These are phyloP conservation scores for Microtus montanus DNA, from an alignment of 2,113 vertebrate species.

Conservation along the genomic window DNA sequence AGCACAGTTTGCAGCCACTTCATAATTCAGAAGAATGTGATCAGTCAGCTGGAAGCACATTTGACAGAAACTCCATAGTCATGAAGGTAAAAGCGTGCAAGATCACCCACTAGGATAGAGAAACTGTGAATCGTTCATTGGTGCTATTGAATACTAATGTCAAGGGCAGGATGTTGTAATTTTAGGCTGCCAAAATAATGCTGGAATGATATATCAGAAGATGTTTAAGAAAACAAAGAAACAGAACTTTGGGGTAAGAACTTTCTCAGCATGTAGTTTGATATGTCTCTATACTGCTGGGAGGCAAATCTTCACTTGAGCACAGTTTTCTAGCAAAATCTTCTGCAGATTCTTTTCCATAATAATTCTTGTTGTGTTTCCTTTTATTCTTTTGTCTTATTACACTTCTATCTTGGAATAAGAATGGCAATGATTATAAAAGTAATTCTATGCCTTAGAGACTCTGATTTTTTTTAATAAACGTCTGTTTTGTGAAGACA, in stretches of 20 bases:
- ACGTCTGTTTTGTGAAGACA: constrained; percentile 49
- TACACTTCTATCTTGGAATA: constrained; percentile 61
- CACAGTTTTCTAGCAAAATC: constrained; percentile 24
- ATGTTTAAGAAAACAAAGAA: constrained; percentile 80
- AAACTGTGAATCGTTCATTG: constrained; percentile 86
- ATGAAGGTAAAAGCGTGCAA: constrained; percentile 86
- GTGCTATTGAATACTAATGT: constrained; percentile 88
- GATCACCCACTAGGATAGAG: constrained; percentile 87
- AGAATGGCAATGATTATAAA: constrained; percentile 53
- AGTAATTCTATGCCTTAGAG: constrained; percentile 48
- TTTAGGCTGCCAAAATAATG: constrained; percentile 88
- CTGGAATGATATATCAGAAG: constrained; percentile 81
- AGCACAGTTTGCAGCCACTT: constrained; percentile 86
- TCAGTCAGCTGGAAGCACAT: constrained; percentile 87
- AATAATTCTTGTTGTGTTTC: not conserved
- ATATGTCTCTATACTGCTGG: not conserved
- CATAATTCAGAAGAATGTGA: constrained; percentile 86
- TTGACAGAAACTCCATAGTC: constrained; percentile 89
- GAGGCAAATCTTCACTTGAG: constrained; percentile 43
- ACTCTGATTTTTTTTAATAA: constrained; percentile 66
- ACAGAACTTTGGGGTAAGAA: constrained; percentile 70
- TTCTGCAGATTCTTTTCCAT: not conserved
- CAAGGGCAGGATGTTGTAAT: constrained; percentile 88
- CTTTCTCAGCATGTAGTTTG: constrained; percentile 72
- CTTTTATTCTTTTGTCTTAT: constrained; percentile 51